A percentile compares a stretch with the other conserved stretches of the same genome.
phyloP scores from a whole-genome alignment of 2,888 invertebrate species.

The Balanococcus diminutus region DNA sequence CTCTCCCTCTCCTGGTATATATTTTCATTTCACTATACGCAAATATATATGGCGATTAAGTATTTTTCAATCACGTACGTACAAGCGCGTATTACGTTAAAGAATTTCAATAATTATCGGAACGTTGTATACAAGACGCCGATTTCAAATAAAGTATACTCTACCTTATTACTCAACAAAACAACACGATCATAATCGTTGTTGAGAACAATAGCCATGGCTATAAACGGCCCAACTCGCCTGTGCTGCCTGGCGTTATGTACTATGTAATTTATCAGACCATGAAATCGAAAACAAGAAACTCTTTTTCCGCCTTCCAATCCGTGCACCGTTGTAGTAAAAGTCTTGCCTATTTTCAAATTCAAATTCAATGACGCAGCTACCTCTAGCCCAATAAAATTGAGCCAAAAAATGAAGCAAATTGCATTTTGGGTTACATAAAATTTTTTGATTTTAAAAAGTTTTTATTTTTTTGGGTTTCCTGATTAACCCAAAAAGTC shows the following conservation, averaged over 20 bases:
- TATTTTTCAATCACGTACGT: neutral
- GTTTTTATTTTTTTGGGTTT: no score
- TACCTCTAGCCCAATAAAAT: no score
- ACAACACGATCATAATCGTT: neutral
- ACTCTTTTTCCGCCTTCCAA: neutral
- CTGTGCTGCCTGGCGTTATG: neutral
- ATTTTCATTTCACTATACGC: no score
- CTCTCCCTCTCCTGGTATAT: neutral
- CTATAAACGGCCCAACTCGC: neutral
- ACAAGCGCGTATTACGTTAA: neutral
- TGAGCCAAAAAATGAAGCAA: no score
- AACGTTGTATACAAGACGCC: neutral
- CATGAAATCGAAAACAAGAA: conserved; percentile 11
- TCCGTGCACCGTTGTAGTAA: neutral
- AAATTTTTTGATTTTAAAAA: no score
- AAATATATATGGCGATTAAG: neutral
- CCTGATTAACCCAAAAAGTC: no score
- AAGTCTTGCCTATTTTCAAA: conserved; percentile 2
- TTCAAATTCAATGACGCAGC: neutral
- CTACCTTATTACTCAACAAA: neutral
- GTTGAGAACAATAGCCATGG: neutral
- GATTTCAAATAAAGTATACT: neutral
- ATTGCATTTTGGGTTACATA: no score
- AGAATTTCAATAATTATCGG: neutral
- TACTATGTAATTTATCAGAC: neutral